These are phyloP conservation scores for Oncorhynchus gorbuscha DNA, from an alignment of 2,113 vertebrate genomes.

Conservation along the genomic window DNA sequence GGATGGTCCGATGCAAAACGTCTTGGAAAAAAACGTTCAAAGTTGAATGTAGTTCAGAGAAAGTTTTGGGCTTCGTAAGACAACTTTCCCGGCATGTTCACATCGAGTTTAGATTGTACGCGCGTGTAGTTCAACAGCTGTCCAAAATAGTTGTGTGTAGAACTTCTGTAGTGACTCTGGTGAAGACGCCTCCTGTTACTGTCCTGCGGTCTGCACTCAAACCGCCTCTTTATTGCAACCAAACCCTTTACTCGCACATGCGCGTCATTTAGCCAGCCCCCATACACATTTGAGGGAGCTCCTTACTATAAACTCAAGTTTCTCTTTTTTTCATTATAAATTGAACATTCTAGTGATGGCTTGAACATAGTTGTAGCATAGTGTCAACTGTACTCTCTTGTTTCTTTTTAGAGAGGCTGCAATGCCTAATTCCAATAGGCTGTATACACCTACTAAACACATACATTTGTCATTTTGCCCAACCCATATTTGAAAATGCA, in stretches of 20 bases:
- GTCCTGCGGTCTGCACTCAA: constrained; percentile 74
- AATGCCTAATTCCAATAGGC: too few relatives aligned
- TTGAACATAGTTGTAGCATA: too few relatives aligned
- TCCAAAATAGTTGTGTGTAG: constrained; percentile 27
- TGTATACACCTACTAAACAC: too few relatives aligned
- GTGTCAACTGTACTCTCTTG: too few relatives aligned
- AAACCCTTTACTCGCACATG: constrained; percentile 64
- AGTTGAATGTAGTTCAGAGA: constrained; percentile 9
- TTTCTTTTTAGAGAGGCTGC: too few relatives aligned
- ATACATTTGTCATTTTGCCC: too few relatives aligned
- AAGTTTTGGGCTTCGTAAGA: constrained; percentile 34
- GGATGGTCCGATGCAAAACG: constrained; percentile 18
- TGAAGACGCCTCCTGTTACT: constrained; percentile 69
- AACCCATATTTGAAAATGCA: too few relatives aligned
- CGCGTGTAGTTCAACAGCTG: constrained; percentile 16
- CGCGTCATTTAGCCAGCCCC: constrained; percentile 70
- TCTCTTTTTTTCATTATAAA: neutral
- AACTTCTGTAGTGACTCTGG: constrained; percentile 30
- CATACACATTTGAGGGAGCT: neutral
- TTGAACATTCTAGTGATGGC: too few relatives aligned
- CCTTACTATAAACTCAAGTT: constrained; percentile 36
- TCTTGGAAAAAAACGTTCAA: constrained; percentile 3
- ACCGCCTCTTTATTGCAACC: constrained; percentile 90
- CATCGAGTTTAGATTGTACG: constrained; percentile 4
- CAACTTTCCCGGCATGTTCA: constrained; percentile 46